These are phyloP conservation scores for Myotis vivesi DNA, from an alignment of 2,797 vertebrate genomes.

Conservation along the genomic window DNA sequence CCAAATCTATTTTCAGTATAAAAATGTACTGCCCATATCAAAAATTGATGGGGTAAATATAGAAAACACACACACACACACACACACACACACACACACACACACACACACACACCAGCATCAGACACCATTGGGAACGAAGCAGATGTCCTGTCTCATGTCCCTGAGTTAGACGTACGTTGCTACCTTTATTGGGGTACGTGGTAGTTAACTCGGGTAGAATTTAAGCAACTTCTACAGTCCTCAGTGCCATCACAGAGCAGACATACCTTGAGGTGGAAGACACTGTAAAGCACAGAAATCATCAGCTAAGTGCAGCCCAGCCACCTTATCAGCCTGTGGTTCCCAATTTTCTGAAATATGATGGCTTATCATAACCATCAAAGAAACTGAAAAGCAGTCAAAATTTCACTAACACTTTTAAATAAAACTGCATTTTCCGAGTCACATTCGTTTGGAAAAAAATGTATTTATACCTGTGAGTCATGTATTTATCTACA, in stretches of 20 bases:
- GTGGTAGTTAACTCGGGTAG: not conserved
- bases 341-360: not conserved
- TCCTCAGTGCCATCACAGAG: not conserved
- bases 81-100: not conserved
- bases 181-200: not conserved
- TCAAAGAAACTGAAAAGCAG: not conserved
- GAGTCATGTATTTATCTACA: not conserved
- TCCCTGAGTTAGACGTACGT: not conserved
- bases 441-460: not conserved
- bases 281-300: not conserved
- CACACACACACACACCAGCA: not conserved
- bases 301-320: not conserved
- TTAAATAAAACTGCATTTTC: slow-evolving; percentile 26
- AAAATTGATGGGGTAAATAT: not conserved
- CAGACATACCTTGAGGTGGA: not conserved
- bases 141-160: not conserved
- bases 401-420: not conserved
- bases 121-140: not conserved
- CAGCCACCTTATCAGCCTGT: not conserved
- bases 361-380: not conserved
- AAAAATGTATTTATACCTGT: not conserved
- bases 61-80: accelerated
- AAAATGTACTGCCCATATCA: not conserved
- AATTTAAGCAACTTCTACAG: not conserved
- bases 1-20: not conserved